Evolutionary conservation across 1,140 invertebrate species (phyloP).

Genomic region (Vanessa tameamea): DNA sequence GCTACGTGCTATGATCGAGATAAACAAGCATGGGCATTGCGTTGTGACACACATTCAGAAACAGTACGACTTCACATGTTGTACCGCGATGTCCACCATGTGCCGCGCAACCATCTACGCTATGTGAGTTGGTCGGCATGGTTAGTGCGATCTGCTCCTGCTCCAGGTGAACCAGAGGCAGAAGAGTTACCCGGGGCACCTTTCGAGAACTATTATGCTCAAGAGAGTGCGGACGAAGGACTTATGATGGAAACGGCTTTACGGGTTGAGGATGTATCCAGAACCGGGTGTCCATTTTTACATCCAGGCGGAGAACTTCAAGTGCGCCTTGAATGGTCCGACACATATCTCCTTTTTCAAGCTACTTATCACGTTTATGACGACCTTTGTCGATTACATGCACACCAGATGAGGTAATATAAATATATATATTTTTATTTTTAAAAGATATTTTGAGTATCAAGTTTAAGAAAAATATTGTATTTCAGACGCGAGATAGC

Average conservation of each 20-base stretch:
- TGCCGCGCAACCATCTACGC: slow-evolving; percentile 90
- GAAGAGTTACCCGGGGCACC: slow-evolving; percentile 87
- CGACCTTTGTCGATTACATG: slow-evolving; percentile 90
- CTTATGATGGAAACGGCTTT: slow-evolving; percentile 92
- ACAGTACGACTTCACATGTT: slow-evolving; percentile 89
- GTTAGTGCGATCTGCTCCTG: slow-evolving; percentile 83
- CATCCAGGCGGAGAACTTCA: slow-evolving; percentile 89
- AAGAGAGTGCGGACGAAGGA: slow-evolving; percentile 90
- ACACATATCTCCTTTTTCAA: slow-evolving; percentile 91
- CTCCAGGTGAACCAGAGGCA: slow-evolving; percentile 81
- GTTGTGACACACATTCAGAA: slow-evolving; percentile 90
- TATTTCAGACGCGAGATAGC: slow-evolving; percentile 88
- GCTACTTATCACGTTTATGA: slow-evolving; percentile 94
- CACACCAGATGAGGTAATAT: slow-evolving; percentile 90
- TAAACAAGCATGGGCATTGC: slow-evolving; percentile 90
- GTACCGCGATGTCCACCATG: slow-evolving; percentile 92
- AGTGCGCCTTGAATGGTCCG: slow-evolving; percentile 92
- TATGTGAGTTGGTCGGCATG: slow-evolving; percentile 92
- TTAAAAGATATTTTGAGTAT: neutral
- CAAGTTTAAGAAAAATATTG: slow-evolving; percentile 17
- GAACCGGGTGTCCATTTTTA: slow-evolving; percentile 87
- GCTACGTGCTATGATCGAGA: slow-evolving; percentile 92
- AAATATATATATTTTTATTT: neutral
- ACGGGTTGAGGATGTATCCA: slow-evolving; percentile 89
- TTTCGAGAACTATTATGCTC: slow-evolving; percentile 92